Evolutionary conservation across 2,888 invertebrate genomes (phyloP).

Genomic region (Campopleginae sp.): DNA sequence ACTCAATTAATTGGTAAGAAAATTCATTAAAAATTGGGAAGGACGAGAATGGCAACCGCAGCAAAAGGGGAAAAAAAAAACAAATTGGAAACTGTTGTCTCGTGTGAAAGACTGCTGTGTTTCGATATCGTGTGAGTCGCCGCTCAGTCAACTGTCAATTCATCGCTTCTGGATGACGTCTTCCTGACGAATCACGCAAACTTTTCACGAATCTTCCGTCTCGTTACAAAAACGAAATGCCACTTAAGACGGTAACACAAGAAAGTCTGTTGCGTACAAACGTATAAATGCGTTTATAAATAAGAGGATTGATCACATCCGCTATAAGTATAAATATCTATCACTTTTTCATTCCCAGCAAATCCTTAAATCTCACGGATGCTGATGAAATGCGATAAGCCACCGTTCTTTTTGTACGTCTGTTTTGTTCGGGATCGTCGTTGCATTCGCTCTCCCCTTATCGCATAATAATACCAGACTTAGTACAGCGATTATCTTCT

Average conservation of each 20-base stretch:
- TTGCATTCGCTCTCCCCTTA: conserved; percentile 34
- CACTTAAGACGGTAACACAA: background rate
- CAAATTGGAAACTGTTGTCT: background rate
- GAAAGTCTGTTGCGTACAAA: background rate
- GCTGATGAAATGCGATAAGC: conserved; percentile 58
- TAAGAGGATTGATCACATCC: background rate
- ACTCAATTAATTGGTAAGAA: background rate
- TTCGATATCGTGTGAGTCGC: background rate
- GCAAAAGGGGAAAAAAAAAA: background rate
- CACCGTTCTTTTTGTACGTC: conserved; percentile 12
- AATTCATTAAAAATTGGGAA: background rate
- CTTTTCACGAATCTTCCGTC: conserved; percentile 12
- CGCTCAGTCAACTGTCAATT: too few relatives aligned
- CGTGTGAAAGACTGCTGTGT: background rate
- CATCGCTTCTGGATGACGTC: background rate
- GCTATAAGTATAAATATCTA: conserved; percentile 3
- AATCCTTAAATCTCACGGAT: conserved; percentile 49
- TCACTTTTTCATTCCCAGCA: background rate
- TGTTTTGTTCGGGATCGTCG: conserved; percentile 18
- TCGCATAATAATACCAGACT: conserved; percentile 43
- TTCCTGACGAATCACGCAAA: conserved; percentile 11
- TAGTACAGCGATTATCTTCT: conserved; percentile 23
- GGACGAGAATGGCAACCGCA: background rate
- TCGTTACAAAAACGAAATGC: conserved; percentile 20
- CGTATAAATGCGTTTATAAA: background rate